phyloP scores from a whole-genome alignment of 2,113 vertebrate genomes.

The Microcebus murinus region DNA sequence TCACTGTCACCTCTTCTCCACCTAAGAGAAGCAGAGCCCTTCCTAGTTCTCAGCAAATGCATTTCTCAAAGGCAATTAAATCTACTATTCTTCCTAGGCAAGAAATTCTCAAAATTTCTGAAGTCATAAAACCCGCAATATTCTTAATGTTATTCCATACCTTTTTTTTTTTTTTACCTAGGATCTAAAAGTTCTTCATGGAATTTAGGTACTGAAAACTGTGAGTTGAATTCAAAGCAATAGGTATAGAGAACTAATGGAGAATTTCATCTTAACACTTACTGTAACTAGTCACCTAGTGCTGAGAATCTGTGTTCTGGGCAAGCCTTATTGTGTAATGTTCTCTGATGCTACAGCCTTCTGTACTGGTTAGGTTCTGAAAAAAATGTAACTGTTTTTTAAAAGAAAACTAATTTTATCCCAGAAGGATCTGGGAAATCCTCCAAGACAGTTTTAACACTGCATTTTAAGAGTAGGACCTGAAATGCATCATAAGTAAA shows the following conservation, averaged over 20 bases:
- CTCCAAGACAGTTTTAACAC: conserved; percentile 20
- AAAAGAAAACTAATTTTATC: neutral
- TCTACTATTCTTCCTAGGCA: neutral
- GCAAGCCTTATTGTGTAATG: neutral
- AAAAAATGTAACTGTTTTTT: neutral
- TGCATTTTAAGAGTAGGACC: neutral
- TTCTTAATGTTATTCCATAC: neutral
- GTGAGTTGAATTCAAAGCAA: neutral
- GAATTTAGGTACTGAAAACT: neutral
- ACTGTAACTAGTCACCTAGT: neutral
- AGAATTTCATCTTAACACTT: neutral
- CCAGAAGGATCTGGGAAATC: conserved; percentile 11
- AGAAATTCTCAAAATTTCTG: neutral
- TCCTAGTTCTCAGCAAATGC: neutral
- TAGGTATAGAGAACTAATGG: neutral
- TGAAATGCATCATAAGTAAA: neutral
- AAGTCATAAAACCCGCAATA: neutral
- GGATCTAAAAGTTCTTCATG: neutral
- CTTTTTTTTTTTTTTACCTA: neutral
- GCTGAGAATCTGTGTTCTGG: neutral
- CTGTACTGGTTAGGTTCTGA: neutral
- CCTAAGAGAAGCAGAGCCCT: neutral
- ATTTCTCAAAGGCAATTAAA: neutral
- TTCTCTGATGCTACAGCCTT: neutral
- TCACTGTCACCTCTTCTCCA: neutral